These are phyloP conservation scores for Eustalomyia histrio DNA, from an alignment of 2,888 invertebrate genomes.

Conservation along the genomic window DNA sequence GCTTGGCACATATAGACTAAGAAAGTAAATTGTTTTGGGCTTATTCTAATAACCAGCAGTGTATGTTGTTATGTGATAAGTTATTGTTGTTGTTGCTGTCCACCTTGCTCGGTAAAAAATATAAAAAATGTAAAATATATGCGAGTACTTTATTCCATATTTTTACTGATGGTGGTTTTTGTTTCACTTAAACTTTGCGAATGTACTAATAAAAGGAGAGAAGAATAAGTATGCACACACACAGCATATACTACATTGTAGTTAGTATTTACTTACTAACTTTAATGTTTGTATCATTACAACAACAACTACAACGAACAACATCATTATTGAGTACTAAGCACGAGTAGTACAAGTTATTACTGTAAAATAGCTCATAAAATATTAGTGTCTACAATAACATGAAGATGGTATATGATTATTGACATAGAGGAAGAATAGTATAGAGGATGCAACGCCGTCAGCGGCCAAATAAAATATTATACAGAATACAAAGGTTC, in stretches of 20 bases:
- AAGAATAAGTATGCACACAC: neutral
- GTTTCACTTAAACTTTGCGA: neutral
- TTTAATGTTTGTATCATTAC: neutral
- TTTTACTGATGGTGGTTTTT: conserved; percentile 9
- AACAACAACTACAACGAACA: neutral
- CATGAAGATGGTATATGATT: too few relatives aligned
- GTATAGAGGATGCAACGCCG: too few relatives aligned
- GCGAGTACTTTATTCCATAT: neutral
- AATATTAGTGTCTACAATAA: too few relatives aligned
- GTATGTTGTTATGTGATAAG: too few relatives aligned
- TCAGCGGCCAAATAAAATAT: too few relatives aligned
- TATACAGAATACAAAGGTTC: too few relatives aligned
- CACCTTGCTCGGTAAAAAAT: conserved; percentile 25
- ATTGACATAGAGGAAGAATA: too few relatives aligned
- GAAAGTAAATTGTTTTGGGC: too few relatives aligned
- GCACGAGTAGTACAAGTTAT: neutral
- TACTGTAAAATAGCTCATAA: neutral
- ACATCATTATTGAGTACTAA: neutral
- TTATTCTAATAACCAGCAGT: neutral
- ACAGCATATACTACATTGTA: too few relatives aligned
- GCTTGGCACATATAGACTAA: too few relatives aligned
- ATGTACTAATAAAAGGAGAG: neutral
- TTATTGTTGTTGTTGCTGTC: conserved; percentile 43
- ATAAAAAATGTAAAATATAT: neutral
- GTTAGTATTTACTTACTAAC: conserved; percentile 4